Percentiles rank a stretch among this genome's conserved stretches.
Evolutionary conservation across 2,797 vertebrate genomes (phyloP).

Genomic region (Natrix natrix): DNA sequence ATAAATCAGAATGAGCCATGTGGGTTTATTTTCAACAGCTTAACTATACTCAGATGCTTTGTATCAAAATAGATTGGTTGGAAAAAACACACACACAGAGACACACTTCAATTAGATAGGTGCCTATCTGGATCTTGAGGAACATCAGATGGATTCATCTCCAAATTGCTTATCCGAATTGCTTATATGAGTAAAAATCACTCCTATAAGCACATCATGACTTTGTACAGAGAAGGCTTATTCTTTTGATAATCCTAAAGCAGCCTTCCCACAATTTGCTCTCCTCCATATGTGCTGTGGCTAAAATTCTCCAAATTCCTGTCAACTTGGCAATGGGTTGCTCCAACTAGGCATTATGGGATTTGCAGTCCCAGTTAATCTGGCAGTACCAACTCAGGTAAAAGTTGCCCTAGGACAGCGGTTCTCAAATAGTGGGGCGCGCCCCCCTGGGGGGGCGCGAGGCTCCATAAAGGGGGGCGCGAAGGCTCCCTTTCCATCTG

Average conservation of each 20-base stretch:
- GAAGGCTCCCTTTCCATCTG: too few relatives aligned
- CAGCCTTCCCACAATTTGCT: background rate
- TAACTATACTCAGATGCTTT: background rate
- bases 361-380: background rate
- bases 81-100: background rate
- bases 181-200: background rate
- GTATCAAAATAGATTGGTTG: background rate
- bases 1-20: background rate
- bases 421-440: too few relatives aligned
- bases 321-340: background rate
- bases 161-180: background rate
- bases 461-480: too few relatives aligned
- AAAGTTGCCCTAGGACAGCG: background rate
- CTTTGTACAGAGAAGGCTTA: background rate
- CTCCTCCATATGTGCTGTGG: background rate
- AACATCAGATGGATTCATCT: background rate
- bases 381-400: background rate
- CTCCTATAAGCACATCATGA: background rate
- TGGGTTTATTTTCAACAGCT: background rate
- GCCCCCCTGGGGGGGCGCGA: too few relatives aligned
- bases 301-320: background rate
- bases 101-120: background rate
- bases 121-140: background rate
- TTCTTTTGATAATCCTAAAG: constrained; percentile 5
- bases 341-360: background rate